Evolutionary conservation across 2,113 vertebrate genomes (phyloP), one percentile per base, ranked within the genome.

Genomic region (Hystrix brachyura): DNA sequence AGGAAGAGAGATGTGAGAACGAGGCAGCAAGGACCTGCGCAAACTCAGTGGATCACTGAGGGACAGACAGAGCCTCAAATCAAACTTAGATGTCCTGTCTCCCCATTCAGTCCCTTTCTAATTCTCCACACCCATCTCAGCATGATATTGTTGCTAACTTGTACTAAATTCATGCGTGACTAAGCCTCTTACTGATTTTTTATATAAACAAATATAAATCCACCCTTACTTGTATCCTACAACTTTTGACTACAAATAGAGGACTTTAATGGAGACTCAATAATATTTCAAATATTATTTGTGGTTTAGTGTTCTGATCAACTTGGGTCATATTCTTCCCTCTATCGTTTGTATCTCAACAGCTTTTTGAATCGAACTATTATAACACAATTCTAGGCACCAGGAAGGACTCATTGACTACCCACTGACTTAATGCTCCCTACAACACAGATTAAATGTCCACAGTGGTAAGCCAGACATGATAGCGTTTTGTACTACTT

Each of bases 171-270:
- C 6, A 43, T 71, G 38, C 18, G 62, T 27, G 80, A 79, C 48
- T 71, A 82, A 92, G 3, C 0, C 18, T 86, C 21, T 7, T 79
- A 8, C 87, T 95, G 32, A 74, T 12, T 87, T 87, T 83, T 89
- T 21, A 59, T 10, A 65, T 46, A 83, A 64, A 10, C 85, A 10
- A 96, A 79, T 94, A 12, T 60, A 86, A 88, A 83, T 64, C 51
- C 32, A 62, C 38, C n/a, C 7, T 88, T 85, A 71, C 8, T 72
- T 55, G 1, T 85, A 0, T 53, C 15, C 14, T 90, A 60, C 91
- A 90, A 79, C 13, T 83, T 96, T 92, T 62, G 34, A 85, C 3
- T 19, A 34, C 6, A 96, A 96, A 90, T 32, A 84, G 6, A 43
- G 1, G n/a, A 90, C 81, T 92, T 92, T 90, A 86, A 83, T 32